Conservation (phyloP, 2,888 invertebrate species). For the Rhagium mordax region DNA sequence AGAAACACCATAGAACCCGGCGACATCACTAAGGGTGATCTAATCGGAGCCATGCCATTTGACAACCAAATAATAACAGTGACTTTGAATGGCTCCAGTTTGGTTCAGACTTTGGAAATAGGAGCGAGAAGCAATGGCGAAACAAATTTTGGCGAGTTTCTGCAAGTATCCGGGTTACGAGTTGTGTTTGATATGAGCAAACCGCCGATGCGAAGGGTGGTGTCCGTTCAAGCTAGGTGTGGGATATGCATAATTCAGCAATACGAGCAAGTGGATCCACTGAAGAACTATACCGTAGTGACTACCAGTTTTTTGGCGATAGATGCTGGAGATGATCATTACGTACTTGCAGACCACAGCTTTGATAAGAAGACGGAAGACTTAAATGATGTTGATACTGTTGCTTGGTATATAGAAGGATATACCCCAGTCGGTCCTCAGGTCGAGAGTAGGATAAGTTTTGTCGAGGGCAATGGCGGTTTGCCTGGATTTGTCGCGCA, state of each 20-base stretch:
- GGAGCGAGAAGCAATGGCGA: conserved; percentile 65
- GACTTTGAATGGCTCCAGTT: conserved; percentile 77
- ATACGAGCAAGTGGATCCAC: conserved; percentile 73
- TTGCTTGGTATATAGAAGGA: conserved; percentile 74
- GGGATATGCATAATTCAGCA: conserved; percentile 77
- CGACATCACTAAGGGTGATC: conserved; percentile 80
- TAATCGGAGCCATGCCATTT: conserved; percentile 85
- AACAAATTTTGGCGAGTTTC: conserved; percentile 78
- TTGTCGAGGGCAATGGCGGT: too few species aligned
- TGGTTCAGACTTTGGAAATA: conserved; percentile 71
- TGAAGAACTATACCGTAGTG: conserved; percentile 77
- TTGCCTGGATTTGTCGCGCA: too few species aligned
- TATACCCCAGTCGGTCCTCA: conserved; percentile 78
- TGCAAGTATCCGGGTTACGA: conserved; percentile 86
- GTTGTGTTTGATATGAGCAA: conserved; percentile 79
- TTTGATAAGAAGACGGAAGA: conserved; percentile 68
- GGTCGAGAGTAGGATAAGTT: conserved; percentile 79
- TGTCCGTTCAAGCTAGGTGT: conserved; percentile 78
- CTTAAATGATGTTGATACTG: conserved; percentile 72
- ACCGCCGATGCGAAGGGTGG: conserved; percentile 77
- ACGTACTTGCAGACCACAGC: conserved; percentile 67
- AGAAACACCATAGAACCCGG: conserved; percentile 76
- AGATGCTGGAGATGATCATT: conserved; percentile 84
- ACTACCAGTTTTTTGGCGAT: conserved; percentile 78
- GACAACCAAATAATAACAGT: conserved; percentile 78